Percentiles rank a stretch among this genome's conserved stretches.
These are phyloP conservation scores for Lycaon pictus DNA, from an alignment of 2,113 vertebrate species.

Conservation along the genomic window DNA sequence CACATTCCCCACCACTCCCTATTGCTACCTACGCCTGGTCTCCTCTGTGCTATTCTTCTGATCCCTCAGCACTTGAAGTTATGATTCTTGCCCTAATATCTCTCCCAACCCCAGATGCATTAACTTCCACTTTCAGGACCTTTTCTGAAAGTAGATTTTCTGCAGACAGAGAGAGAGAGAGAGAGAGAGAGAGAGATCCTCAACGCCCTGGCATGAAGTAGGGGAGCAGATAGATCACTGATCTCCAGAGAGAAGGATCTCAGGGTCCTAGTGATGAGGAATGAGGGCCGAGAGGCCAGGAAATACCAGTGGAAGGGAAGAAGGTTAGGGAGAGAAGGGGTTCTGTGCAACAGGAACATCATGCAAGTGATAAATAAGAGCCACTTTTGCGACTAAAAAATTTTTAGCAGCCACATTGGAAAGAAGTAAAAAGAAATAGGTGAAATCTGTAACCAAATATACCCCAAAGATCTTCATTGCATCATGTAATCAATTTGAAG, in stretches of 20 bases:
- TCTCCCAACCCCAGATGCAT: not conserved
- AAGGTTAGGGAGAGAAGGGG: not conserved
- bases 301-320: not conserved
- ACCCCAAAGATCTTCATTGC: not conserved
- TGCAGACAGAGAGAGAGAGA: not conserved
- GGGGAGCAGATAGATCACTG: not conserved
- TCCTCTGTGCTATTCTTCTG: not conserved
- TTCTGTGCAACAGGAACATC: not conserved
- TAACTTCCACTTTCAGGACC: not conserved
- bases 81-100: not conserved
- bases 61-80: not conserved
- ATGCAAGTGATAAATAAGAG: not conserved
- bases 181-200: not conserved
- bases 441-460: not conserved
- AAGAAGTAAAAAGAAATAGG: not conserved
- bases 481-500: conserved; percentile 19
- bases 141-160: conserved; percentile 26
- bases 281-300: not conserved
- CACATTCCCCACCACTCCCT: not conserved
- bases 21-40: not conserved
- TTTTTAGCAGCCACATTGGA: not conserved
- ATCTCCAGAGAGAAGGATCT: not conserved
- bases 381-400: not conserved
- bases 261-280: not conserved
- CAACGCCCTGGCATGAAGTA: not conserved